Evolutionary conservation across 2,113 vertebrate genomes (phyloP).

Genomic region (Neodon shergylaensis): DNA sequence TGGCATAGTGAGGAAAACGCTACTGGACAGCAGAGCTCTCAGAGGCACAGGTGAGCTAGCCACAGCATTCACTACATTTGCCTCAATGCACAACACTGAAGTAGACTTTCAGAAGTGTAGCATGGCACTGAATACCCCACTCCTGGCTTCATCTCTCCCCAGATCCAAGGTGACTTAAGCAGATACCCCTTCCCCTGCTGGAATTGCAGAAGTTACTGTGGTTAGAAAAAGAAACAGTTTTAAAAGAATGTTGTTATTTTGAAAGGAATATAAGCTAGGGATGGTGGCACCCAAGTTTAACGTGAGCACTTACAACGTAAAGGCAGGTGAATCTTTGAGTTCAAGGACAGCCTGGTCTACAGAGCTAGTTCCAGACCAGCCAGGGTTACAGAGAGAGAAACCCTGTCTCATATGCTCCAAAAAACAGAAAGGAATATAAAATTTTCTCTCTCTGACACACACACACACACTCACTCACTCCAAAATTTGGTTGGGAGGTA

Average conservation of each 20-base stretch:
- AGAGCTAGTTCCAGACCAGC: background rate
- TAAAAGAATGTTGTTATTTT: slow-evolving; percentile 25
- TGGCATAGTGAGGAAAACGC: background rate
- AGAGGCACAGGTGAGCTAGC: background rate
- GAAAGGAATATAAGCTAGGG: background rate
- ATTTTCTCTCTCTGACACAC: background rate
- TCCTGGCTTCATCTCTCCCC: background rate
- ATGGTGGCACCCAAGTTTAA: too few relatives aligned
- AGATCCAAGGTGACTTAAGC: background rate
- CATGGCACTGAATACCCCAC: background rate
- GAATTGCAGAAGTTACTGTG: background rate
- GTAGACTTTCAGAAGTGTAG: slow-evolving; percentile 16
- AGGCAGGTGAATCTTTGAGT: background rate
- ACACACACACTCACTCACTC: too few relatives aligned
- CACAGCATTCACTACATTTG: background rate
- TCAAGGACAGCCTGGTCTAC: background rate
- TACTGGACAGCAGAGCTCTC: background rate
- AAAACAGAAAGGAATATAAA: background rate
- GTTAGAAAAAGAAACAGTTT: background rate
- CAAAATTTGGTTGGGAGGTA: background rate
- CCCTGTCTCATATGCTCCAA: background rate
- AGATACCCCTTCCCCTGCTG: background rate
- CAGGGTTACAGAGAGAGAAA: background rate
- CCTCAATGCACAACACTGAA: background rate
- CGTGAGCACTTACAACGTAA: background rate